Evolutionary conservation across 2,113 vertebrate species (phyloP).

Genomic region (Silurus asotus): DNA sequence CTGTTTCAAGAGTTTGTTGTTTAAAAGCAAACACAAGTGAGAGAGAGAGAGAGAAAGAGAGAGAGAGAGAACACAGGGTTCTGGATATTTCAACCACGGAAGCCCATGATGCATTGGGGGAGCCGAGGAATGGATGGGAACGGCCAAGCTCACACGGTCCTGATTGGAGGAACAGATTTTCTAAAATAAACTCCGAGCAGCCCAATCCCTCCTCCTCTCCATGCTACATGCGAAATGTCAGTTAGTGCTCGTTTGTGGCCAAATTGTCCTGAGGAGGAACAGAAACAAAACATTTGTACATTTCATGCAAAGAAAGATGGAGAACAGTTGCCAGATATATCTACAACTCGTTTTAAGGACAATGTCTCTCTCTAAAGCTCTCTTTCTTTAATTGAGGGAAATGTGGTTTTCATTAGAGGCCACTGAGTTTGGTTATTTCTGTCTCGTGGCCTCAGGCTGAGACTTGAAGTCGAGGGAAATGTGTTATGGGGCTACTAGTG

Average conservation of each 20-base stretch:
- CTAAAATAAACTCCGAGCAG: conserved; percentile 54
- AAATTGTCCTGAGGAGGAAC: conserved; percentile 26
- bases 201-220: conserved; percentile 34
- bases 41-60: conserved; percentile 42
- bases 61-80: conserved; percentile 44
- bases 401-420: conserved; percentile 47
- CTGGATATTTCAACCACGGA: conserved; percentile 49
- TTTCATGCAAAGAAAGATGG: conserved; percentile 3
- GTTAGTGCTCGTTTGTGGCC: conserved; percentile 37
- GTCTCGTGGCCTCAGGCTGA: conserved; percentile 43
- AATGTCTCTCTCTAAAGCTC: conserved; percentile 21
- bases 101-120: conserved; percentile 52
- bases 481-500: conserved; percentile 30
- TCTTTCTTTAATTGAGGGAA: conserved; percentile 26
- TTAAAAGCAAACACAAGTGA: conserved; percentile 29
- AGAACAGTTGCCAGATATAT: conserved; percentile 26
- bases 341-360: conserved; percentile 23
- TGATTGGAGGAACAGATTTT: conserved; percentile 42
- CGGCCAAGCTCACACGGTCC: conserved; percentile 51
- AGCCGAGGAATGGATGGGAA: conserved; percentile 49
- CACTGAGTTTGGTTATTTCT: conserved; percentile 55
- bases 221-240: conserved; percentile 34
- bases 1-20: conserved; percentile 56
- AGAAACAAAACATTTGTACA: conserved; percentile 29
- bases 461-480: conserved; percentile 23